These are phyloP conservation scores for Pristionchus japonicus DNA, from an alignment of 2,888 invertebrate species.

Conservation along the genomic window DNA sequence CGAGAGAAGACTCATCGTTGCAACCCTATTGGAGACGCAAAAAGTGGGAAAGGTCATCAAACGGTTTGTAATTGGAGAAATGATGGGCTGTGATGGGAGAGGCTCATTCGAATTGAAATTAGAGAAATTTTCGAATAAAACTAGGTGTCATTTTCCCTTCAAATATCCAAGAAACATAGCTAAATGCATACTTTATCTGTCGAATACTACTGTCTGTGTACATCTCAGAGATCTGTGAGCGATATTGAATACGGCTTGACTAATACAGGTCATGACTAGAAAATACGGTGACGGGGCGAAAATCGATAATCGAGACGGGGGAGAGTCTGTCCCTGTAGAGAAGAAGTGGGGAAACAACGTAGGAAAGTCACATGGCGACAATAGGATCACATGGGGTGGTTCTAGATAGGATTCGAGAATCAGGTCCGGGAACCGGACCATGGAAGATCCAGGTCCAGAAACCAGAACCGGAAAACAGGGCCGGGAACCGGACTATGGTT, in stretches of 20 bases:
- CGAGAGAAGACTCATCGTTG: neutral
- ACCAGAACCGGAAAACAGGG: neutral
- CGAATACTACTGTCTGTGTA: slow-evolving; percentile 22
- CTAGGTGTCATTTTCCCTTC: neutral
- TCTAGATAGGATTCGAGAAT: neutral
- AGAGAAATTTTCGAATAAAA: neutral
- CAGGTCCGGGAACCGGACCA: neutral
- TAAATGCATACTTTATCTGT: slow-evolving; percentile 9
- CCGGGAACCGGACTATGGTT: neutral
- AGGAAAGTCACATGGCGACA: slow-evolving; percentile 1
- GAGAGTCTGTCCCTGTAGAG: neutral
- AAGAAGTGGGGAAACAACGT: neutral
- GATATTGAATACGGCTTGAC: neutral
- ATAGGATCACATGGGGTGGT: neutral
- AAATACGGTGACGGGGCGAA: neutral
- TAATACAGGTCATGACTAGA: slow-evolving; percentile 41
- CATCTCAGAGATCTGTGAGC: neutral
- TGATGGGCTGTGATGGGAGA: neutral
- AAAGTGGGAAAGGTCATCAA: slow-evolving; percentile 24
- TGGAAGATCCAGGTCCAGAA: neutral
- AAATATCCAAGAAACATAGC: neutral
- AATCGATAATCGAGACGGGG: neutral
- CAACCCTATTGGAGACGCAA: neutral
- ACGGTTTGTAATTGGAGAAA: slow-evolving; percentile 1
- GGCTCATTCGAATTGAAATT: neutral